A percentile compares a stretch with the other conserved stretches of the same genome.
phyloP scores from a whole-genome alignment of 1,140 invertebrate genomes.

The Papilio helenus region DNA sequence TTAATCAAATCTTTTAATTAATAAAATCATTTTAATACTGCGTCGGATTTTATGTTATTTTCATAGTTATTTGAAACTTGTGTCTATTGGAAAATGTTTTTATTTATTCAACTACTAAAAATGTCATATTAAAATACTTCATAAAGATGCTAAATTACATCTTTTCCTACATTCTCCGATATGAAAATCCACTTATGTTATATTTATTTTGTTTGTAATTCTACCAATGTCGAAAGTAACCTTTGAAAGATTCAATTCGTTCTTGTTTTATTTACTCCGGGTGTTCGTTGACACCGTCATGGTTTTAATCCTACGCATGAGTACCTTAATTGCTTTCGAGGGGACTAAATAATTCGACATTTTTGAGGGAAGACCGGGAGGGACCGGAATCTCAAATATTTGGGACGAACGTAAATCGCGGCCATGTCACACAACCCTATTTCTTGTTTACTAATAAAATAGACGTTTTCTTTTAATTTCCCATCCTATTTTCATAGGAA shows the following conservation, averaged over 20 bases:
- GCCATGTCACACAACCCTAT: background rate
- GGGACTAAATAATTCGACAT: conserved; percentile 33
- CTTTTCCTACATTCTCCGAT: background rate
- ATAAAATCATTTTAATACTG: too few species aligned
- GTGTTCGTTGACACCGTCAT: conserved; percentile 13
- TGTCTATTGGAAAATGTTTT: too few species aligned
- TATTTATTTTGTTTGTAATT: background rate
- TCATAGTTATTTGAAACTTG: too few species aligned
- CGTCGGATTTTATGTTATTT: too few species aligned
- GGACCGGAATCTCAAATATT: conserved; percentile 32
- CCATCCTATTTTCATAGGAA: background rate
- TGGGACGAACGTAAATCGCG: conserved; percentile 15
- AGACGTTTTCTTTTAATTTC: conserved; percentile 3
- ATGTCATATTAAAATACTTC: background rate
- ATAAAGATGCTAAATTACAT: background rate
- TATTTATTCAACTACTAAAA: background rate
- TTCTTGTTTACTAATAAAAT: conserved; percentile 32
- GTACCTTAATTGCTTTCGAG: conserved; percentile 29
- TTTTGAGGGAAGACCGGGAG: conserved; percentile 31
- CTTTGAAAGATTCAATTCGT: conserved; percentile 15
- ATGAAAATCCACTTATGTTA: background rate
- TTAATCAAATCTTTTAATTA: too few species aligned
- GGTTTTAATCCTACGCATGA: conserved; percentile 32
- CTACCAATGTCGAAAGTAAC: background rate
- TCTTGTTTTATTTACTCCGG: conserved; percentile 10